phyloP scores from a whole-genome alignment of 2,888 invertebrate species.

The Epirrhoe tristata region DNA sequence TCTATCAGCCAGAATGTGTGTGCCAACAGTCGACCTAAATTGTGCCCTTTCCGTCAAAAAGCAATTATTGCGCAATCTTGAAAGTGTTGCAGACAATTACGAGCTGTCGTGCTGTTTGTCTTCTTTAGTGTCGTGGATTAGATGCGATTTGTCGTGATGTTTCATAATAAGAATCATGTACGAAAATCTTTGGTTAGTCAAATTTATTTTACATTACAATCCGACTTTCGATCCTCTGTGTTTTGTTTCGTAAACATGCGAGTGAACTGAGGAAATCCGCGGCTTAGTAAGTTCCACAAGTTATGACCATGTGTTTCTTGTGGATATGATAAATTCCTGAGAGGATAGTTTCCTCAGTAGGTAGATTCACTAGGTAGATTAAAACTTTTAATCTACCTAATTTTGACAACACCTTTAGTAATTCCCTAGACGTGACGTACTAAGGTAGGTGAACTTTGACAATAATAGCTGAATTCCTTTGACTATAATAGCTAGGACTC shows the following conservation, averaged over 20 bases:
- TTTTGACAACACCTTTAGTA: constrained; percentile 2
- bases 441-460: constrained; percentile 25
- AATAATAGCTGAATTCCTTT: constrained; percentile 28
- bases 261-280: no score
- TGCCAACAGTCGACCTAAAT: constrained; percentile 32
- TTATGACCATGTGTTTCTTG: no score
- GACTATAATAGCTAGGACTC: constrained; percentile 29
- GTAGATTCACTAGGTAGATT: no score
- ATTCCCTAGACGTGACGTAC: constrained; percentile 15
- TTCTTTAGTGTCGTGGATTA: neutral
- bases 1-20: constrained; percentile 29
- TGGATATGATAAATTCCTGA: no score
- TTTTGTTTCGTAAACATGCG: no score
- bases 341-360: no score
- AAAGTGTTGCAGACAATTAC: constrained; percentile 35
- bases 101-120: constrained; percentile 13
- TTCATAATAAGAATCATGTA: neutral
- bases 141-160: neutral
- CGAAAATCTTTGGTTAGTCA: neutral
- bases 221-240: neutral
- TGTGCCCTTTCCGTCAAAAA: constrained; percentile 39
- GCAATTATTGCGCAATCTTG: constrained; percentile 35
- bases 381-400: no score
- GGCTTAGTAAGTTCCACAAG: no score
- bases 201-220: neutral